Base-by-base conservation (phyloP, 2,797 vertebrate genomes). In the Aldrovandia affinis region DNA sequence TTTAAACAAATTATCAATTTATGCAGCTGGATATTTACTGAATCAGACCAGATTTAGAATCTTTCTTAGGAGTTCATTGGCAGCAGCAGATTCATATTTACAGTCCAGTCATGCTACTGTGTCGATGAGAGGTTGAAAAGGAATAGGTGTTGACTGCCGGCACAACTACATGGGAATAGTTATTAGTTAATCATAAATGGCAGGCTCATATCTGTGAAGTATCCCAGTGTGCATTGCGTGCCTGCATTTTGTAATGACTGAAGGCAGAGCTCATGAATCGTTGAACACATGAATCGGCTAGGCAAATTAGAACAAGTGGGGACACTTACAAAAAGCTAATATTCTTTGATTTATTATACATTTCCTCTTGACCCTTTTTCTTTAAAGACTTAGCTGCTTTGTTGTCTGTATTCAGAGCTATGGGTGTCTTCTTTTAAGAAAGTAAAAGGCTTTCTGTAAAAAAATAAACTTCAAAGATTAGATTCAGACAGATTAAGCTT, bases 301-400 rank as follows among this genome's bases (percentile, higher is more conserved):
- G 42, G 36, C 36, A 47, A 77, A 77, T 77, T 77, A 47, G 73
- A 77, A 28, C 73, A 14, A 7, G 22, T 77, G 42, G 42, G 73
- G 73, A 25, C 3, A 22, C 73, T 12, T 44, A n/a, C 73, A 77
- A 70, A 33, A 70, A 20, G 68, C 68, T 70, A 70, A 77, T 39
- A 44, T 39, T n/a, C 8, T 47, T 77, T 77, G 73, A 77, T 77
- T 22, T 77, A 18, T 77, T 22, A 12, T 47, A 8, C 5, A 39
- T 20, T 77, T 22, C 73, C 73, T 77, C 73, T 77, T 77, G 73
- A 77, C 73, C 73, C 73, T n/a, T 44, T 77, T 77, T 57, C 47
- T 25, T 25, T 44, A 44, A 70, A 65, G 20, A 47, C 47, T 73
- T 47, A 18, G 22, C 73, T 77, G 73, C 73, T 77, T 77, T 77